Evolutionary conservation across 2,888 invertebrate genomes (phyloP), one percentile per base, ranked within the genome.

Genomic region (Oligia fasciuncula): DNA sequence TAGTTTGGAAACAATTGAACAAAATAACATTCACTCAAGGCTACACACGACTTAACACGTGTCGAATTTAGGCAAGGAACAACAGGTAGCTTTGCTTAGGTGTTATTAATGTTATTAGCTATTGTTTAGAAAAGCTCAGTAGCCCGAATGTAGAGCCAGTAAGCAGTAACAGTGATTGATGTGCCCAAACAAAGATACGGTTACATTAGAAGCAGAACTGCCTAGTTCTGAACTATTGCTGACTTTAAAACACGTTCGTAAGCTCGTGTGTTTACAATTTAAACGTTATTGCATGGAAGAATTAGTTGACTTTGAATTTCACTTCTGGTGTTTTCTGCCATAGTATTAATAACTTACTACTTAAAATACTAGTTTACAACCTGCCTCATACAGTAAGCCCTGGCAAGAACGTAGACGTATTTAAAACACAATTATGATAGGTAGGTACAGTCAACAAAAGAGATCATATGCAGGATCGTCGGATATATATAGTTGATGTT

Each of bases 41-140:
- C 51, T 68, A 84, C 40, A 69, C n/a, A 43, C 60, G 35, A 69
- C 40, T 49, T 43, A 77, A 78, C 84, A 89, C 89, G 90, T 86
- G 89, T 75, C 80, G 43, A 77, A 51, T 81, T 82, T 75, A 40
- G 70, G 73, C 73, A 77, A 81, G 68, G 54, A 62, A 71, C 62
- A 75, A 80, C 80, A 85, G 86, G 68, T 43, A 65, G 65, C 23
- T 54, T 69, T 54, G 81, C 79, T 74, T 74, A 79, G 63, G 54
- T 76, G 72, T 77, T 83, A 60, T 76, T 67, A 43, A 35, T 77
- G 43, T 77, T 86, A 87, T 81, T 77, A 89, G 78, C 89, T 85
- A 87, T 92, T 94, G 94, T 94, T 93, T 91, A 91, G 84, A 84
- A 87, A 90, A 85, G 77, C 76, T 76, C 71, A 76, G 84, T 70